Base-by-base conservation (phyloP, 2,888 invertebrate genomes). In the Nymphalis polychloros region DNA sequence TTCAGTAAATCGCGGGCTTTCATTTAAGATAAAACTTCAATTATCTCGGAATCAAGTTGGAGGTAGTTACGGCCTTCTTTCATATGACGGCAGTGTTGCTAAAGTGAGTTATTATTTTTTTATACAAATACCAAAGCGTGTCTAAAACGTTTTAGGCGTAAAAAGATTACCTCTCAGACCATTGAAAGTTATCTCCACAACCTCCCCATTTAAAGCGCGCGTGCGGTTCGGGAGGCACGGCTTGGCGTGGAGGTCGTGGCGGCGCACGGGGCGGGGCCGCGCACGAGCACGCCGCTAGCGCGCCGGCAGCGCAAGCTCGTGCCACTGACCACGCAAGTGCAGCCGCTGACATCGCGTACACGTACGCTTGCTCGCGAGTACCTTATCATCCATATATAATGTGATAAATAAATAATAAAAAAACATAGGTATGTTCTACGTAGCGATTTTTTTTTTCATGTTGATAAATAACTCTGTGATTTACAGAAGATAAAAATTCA, bases 201-300 rank as follows among this genome's bases (percentile, higher is more conserved):
- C 97, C 97, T 59, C 97, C 97, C 97, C 97, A 97, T 84, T 97
- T 96, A 89, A 96, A 97, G 72, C 95, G 93, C 1, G 94, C 95
- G 67, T 94, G 94, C 8, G 95, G 95, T 94, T 92, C 97, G 93
- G 75, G 95, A 94, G 77, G 96, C 61, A 95, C 94, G 49, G 93
- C 90, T 94, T 81, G 95, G 81, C 78, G 94, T 90, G 81, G 93
- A 64, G 85, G 93, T 48, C 82, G 93, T 71, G 91, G 91, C 1
- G 94, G 94, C 31, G 95, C 95, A 67, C 94, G 93, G 0, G 96
- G 96, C 27, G 95, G 94, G 6, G 94, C 92, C 0, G 96, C 96
- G 85, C 97, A 97, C 53, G 96, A 95, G 88, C 97, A 97, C 61
- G 96, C 95, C 13, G 95, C 93, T 59, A 97, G 90, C 59, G 94